Percentiles rank a stretch among this genome's conserved stretches.
Conservation (phyloP, 2,888 invertebrate genomes). For the Taphrorychus bicolor region DNA sequence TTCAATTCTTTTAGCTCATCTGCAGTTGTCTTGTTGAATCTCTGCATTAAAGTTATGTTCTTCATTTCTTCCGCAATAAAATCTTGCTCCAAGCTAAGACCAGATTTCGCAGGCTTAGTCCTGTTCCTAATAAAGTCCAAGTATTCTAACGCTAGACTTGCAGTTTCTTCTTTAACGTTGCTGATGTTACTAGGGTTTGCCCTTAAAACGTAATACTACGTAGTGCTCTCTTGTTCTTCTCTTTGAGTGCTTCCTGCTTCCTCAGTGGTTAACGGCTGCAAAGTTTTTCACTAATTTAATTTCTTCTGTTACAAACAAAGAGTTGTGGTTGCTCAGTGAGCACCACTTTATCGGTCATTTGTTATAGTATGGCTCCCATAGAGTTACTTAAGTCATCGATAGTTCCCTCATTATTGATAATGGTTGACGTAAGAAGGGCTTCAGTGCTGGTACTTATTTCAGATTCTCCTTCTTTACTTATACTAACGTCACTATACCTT, state of each 20-base stretch:
- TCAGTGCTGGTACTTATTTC: constrained; percentile 4
- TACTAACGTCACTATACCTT: background rate
- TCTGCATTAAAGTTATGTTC: constrained; percentile 1
- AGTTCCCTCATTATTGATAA: background rate
- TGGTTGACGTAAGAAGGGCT: background rate
- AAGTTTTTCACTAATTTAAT: background rate
- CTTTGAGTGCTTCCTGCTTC: background rate
- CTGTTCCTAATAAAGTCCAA: constrained; percentile 8
- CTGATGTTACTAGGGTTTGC: background rate
- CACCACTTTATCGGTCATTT: background rate
- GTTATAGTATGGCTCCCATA: background rate
- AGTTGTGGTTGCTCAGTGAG: background rate
- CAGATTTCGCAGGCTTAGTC: constrained; percentile 47
- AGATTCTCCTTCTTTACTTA: constrained; percentile 6
- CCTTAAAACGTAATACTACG: constrained; percentile 25
- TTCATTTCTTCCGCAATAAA: constrained; percentile 29
- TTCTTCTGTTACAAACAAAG: background rate
- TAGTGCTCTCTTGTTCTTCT: constrained; percentile 15
- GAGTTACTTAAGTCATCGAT: background rate
- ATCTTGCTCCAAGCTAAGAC: constrained; percentile 46
- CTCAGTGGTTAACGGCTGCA: background rate
- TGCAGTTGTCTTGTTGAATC: constrained; percentile 3
- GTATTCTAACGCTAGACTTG: background rate
- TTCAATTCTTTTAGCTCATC: constrained; percentile 10
- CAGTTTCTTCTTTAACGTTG: background rate